Conservation (phyloP, 1,140 invertebrate species). For the Magallana angulata region DNA sequence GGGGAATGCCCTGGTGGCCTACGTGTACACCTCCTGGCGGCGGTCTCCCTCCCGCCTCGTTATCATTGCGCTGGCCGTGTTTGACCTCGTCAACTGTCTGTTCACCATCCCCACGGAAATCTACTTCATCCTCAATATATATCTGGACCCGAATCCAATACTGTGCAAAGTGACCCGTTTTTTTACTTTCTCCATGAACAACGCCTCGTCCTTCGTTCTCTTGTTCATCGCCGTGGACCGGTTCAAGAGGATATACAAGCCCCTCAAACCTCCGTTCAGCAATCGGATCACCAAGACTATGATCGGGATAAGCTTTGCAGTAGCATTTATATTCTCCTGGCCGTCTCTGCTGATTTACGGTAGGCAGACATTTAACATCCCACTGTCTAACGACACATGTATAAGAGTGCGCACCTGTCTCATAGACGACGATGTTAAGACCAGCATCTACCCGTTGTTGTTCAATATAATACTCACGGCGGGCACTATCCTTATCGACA, state of each 20-base stretch:
- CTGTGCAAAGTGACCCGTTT: constrained; percentile 67
- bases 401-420: constrained; percentile 55
- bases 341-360: constrained; percentile 66
- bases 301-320: constrained; percentile 47
- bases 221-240: constrained; percentile 67
- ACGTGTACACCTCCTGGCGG: constrained; percentile 27
- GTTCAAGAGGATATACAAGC: constrained; percentile 68
- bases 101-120: constrained; percentile 70
- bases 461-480: constrained; percentile 62
- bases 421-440: constrained; percentile 50
- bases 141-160: constrained; percentile 53
- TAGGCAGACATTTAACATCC: constrained; percentile 48
- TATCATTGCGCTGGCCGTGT: constrained; percentile 24
- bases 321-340: constrained; percentile 62
- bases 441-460: constrained; percentile 52
- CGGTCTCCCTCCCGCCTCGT: neutral
- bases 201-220: constrained; percentile 61
- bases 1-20: constrained; percentile 19
- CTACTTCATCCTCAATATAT: constrained; percentile 57
- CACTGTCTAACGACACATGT: neutral
- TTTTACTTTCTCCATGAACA: constrained; percentile 68
- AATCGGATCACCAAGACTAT: constrained; percentile 57
- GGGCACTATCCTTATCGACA: constrained; percentile 54
- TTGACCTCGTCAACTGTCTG: constrained; percentile 61
- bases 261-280: constrained; percentile 52